phyloP scores from a whole-genome alignment of 2,113 vertebrate genomes.

The Corythornis madagascariensis region DNA sequence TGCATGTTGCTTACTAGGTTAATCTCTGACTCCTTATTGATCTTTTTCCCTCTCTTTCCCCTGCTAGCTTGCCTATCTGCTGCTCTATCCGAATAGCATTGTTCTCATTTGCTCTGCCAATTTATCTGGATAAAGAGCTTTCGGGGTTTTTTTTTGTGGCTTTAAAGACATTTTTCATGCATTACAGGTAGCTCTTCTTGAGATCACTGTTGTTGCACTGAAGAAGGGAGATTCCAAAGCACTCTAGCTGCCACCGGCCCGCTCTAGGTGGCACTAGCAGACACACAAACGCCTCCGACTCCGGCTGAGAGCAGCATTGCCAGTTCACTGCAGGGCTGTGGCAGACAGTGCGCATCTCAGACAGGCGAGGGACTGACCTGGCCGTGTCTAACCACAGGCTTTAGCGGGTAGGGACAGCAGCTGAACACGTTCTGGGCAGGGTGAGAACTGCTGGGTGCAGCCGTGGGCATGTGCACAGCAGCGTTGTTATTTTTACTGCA shows the following conservation, averaged over 20 bases:
- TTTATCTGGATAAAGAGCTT: background rate
- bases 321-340: background rate
- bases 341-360: background rate
- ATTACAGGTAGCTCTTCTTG: background rate
- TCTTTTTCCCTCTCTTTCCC: background rate
- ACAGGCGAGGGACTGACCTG: background rate
- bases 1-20: slow-evolving; percentile 1
- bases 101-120: background rate
- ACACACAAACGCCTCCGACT: background rate
- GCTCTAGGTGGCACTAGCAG: slow-evolving; percentile 64
- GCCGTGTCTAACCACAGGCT: background rate
- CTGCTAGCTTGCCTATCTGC: background rate
- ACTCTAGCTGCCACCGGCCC: background rate
- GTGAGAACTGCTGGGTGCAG: background rate
- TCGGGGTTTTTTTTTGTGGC: background rate
- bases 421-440: background rate
- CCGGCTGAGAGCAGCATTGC: background rate
- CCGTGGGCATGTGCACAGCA: background rate
- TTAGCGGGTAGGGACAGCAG: background rate
- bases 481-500: background rate
- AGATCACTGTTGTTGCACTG: background rate
- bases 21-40: background rate
- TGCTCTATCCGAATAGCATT: background rate
- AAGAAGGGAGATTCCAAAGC: background rate
- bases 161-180: background rate